Base-by-base conservation (phyloP, 1,140 invertebrate species). In the Leguminivora glycinivorella region DNA sequence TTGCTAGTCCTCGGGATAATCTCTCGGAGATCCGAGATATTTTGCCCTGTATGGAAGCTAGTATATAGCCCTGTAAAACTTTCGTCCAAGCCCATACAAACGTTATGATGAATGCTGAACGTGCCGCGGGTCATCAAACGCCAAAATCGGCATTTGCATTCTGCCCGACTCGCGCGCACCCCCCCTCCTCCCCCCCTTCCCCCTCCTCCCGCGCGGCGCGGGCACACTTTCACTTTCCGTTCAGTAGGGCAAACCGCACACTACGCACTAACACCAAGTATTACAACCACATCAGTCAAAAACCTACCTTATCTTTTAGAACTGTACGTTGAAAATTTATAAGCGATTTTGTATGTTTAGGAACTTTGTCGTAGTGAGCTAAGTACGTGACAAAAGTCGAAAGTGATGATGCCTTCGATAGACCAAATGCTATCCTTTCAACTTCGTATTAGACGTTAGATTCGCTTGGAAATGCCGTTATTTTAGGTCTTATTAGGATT, bases 211-310 rank as follows among this genome's bases (percentile, higher is more conserved):
- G 19, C 73, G 67, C 74, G 75, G 47, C 76, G 75, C 69, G 29
- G 52, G 78, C 79, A 75, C 76, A 90, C 88, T 90, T 90, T 90
- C 88, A 90, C 88, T 90, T 90, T 90, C 87, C 82, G 84, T 90
- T 88, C 67, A 68, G 81, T 90, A 88, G 88, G 88, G 82, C 88
- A 90, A 79, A 72, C 74, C 40, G 52, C 43, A 84, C 69, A 78
- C 40, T 83, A 7, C 29, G 29, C 78, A 74, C 83, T 71, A 52
- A 80, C 75, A 68, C 22, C 69, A 72, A 67, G 63, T 66, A 25
- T 3, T 14, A 52, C 5, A 1, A n/a, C 6, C 38, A 4, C 6
- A 2, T 0, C 60, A 73, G 43, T 47, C 19, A 3, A 79, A 77
- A 73, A 72, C 68, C 9, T 43, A 71, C 73, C 40, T 73, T 79